These are phyloP conservation scores for Agriopis leucophaearia DNA, from an alignment of 2,888 invertebrate genomes.

Conservation along the genomic window DNA sequence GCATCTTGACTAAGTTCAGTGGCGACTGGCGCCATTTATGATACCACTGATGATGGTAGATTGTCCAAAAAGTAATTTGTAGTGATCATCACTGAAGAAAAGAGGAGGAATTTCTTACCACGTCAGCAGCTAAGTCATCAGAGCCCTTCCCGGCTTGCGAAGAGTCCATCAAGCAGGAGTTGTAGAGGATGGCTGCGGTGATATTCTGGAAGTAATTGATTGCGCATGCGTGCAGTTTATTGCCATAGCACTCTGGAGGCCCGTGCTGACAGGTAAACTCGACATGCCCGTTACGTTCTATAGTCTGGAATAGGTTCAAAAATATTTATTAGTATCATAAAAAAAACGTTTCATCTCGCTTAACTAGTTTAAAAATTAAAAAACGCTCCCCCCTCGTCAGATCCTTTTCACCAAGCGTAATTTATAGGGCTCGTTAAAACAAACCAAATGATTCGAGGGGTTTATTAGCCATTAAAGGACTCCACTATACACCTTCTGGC, in stretches of 20 bases:
- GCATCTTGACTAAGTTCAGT: too few relatives aligned
- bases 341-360: background rate
- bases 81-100: too few relatives aligned
- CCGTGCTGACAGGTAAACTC: slow-evolving; percentile 92
- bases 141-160: slow-evolving; percentile 50
- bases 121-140: slow-evolving; percentile 59
- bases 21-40: too few relatives aligned
- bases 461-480: too few relatives aligned
- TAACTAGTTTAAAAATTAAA: background rate
- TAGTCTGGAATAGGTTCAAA: slow-evolving; percentile 54
- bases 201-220: slow-evolving; percentile 87
- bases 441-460: too few relatives aligned
- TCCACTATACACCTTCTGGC: too few relatives aligned
- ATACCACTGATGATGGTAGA: too few relatives aligned
- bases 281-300: slow-evolving; percentile 42
- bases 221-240: slow-evolving; percentile 92
- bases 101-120: slow-evolving; percentile 46
- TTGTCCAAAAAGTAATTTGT: too few relatives aligned
- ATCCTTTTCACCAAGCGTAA: too few relatives aligned
- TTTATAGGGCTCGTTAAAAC: too few relatives aligned
- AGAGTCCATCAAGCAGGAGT: slow-evolving; percentile 74
- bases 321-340: background rate
- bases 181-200: slow-evolving; percentile 86
- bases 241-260: slow-evolving; percentile 90
- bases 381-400: background rate